Percentiles rank a stretch among this genome's conserved stretches.
These are phyloP conservation scores for Lobophora halterata DNA, from an alignment of 2,888 invertebrate species.

Conservation along the genomic window DNA sequence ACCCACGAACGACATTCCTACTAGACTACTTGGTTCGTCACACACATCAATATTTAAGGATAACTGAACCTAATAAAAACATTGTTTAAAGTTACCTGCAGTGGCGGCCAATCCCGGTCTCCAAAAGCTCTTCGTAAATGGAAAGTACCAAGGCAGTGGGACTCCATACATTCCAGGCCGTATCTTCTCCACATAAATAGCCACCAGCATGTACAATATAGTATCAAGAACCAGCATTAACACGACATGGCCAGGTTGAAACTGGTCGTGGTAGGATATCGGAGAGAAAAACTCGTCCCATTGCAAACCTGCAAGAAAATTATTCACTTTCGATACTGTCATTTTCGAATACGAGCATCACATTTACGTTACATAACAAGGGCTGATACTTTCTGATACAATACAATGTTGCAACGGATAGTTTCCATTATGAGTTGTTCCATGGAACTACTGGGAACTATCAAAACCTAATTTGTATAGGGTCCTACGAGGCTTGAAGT, in stretches of 20 bases:
- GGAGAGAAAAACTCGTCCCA: slow-evolving; percentile 84
- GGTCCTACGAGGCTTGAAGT: no score
- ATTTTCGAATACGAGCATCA: no score
- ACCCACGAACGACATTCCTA: no score
- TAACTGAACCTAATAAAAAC: background rate
- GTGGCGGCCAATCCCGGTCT: slow-evolving; percentile 48
- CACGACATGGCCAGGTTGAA: slow-evolving; percentile 85
- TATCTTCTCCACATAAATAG: slow-evolving; percentile 93
- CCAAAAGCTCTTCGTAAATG: slow-evolving; percentile 83
- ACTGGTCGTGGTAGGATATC: slow-evolving; percentile 85
- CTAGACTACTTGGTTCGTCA: no score
- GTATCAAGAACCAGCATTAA: slow-evolving; percentile 87
- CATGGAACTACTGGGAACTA: no score
- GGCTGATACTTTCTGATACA: no score
- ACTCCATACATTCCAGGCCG: slow-evolving; percentile 93
- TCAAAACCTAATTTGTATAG: no score
- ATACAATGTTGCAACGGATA: no score
- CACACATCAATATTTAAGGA: no score
- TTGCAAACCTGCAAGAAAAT: slow-evolving; percentile 74
- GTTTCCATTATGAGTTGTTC: no score
- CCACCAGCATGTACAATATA: slow-evolving; percentile 86
- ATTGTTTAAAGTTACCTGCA: slow-evolving; percentile 42
- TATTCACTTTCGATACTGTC: no score
- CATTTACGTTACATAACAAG: no score
- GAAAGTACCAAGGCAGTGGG: slow-evolving; percentile 91